phyloP scores from a whole-genome alignment of 2,797 vertebrate genomes.

The Rhinogobio ventralis region DNA sequence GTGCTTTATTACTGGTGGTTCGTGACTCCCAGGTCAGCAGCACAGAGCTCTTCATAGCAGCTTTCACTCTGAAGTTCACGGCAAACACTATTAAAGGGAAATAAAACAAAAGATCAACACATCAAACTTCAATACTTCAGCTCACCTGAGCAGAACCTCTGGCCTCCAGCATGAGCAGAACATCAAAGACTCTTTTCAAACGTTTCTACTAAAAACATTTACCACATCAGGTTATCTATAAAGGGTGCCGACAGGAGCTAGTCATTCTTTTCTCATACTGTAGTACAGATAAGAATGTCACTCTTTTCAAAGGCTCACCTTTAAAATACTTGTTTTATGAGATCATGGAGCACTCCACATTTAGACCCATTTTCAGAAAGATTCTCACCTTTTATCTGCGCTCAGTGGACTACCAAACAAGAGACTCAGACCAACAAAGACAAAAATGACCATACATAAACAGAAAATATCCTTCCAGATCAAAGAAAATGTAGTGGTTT shows the following conservation, averaged over 20 bases:
- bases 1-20: slow-evolving; percentile 91
- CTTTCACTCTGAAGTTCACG: slow-evolving; percentile 98
- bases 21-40: slow-evolving; percentile 96
- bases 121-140: slow-evolving; percentile 14
- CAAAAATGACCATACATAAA: slow-evolving; percentile 42
- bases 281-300: background rate
- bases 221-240: slow-evolving; percentile 1
- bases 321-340: slow-evolving; percentile 8
- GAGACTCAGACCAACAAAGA: slow-evolving; percentile 13
- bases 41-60: slow-evolving; percentile 97
- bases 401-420: slow-evolving; percentile 18
- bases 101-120: slow-evolving; percentile 23
- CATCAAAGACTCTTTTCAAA: background rate
- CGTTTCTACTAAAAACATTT: slow-evolving; percentile 12
- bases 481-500: slow-evolving; percentile 9
- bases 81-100: slow-evolving; percentile 91
- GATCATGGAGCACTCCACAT: slow-evolving; percentile 12
- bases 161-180: slow-evolving; percentile 2
- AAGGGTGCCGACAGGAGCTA: background rate
- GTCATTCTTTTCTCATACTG: background rate
- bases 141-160: background rate
- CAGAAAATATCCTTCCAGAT: slow-evolving; percentile 9
- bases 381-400: slow-evolving; percentile 39
- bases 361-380: slow-evolving; percentile 14
- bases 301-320: slow-evolving; percentile 16